A percentile compares a stretch with the other conserved stretches of the same genome.
Conservation (phyloP, 1,140 invertebrate species). For the Lithobius niger region DNA sequence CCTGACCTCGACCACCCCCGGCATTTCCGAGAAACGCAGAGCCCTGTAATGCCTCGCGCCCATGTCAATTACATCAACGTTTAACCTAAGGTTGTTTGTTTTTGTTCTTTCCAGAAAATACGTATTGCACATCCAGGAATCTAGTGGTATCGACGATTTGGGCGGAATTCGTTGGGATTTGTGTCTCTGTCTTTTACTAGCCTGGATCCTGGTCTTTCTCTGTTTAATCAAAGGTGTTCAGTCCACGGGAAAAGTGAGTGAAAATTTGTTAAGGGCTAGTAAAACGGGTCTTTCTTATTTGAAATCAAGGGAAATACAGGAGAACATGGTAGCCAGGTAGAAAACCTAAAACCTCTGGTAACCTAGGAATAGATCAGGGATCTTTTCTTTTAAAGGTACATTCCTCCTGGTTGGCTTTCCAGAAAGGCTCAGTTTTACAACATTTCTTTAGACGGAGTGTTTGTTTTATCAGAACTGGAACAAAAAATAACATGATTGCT, state of each 20-base stretch:
- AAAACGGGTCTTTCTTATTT: conserved; percentile 1
- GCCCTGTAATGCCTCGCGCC: too few species aligned
- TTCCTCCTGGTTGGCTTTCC: too few species aligned
- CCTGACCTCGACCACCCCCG: too few species aligned
- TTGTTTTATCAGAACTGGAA: too few species aligned
- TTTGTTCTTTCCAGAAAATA: conserved; percentile 41
- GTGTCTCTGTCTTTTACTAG: conserved; percentile 65
- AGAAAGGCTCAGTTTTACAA: too few species aligned
- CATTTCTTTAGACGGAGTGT: neutral
- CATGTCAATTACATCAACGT: too few species aligned
- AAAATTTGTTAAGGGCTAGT: neutral
- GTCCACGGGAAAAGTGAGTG: conserved; percentile 18
- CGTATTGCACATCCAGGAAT: conserved; percentile 43
- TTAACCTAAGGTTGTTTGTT: neutral
- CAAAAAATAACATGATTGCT: too few species aligned
- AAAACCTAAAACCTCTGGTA: neutral
- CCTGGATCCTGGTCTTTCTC: conserved; percentile 84
- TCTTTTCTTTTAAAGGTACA: too few species aligned
- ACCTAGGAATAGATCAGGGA: conserved; percentile 9
- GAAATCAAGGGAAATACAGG: neutral
- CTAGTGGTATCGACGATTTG: conserved; percentile 61
- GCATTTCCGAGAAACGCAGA: too few species aligned
- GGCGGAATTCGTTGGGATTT: conserved; percentile 71
- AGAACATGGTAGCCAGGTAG: too few species aligned
- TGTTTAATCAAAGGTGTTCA: conserved; percentile 82